phyloP scores from a whole-genome alignment of 2,888 invertebrate species.

The Ischnus inquisitorius region DNA sequence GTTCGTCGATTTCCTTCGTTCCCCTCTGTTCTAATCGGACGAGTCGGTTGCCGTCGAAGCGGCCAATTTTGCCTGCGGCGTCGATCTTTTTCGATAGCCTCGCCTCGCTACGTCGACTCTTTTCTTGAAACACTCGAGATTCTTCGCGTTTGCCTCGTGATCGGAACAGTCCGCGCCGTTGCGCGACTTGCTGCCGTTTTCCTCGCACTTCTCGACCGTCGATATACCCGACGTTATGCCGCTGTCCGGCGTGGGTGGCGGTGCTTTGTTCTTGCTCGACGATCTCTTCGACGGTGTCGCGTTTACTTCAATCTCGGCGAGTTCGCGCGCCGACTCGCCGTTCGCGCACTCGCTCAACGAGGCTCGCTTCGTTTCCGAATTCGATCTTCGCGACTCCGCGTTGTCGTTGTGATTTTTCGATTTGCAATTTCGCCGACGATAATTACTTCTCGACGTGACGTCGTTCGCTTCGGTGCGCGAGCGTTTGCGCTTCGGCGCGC shows the following conservation, averaged over 20 bases:
- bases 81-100: conserved; percentile 77
- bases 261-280: conserved; percentile 68
- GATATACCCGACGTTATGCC: conserved; percentile 83
- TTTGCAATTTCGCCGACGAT: conserved; percentile 74
- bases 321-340: conserved; percentile 62
- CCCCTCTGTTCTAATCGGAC: conserved; percentile 76
- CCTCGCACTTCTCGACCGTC: conserved; percentile 77
- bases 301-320: conserved; percentile 11
- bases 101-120: conserved; percentile 80
- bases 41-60: conserved; percentile 76
- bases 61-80: conserved; percentile 63
- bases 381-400: conserved; percentile 63
- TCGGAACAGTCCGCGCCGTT: conserved; percentile 78
- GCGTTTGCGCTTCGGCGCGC: conserved; percentile 72
- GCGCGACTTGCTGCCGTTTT: conserved; percentile 64
- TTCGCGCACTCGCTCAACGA: conserved; percentile 69
- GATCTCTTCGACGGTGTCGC: conserved; percentile 70
- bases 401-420: conserved; percentile 47
- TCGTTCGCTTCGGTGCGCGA: conserved; percentile 74
- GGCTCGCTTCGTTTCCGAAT: conserved; percentile 62
- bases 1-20: neutral
- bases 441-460: conserved; percentile 68
- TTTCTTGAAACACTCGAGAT: conserved; percentile 79
- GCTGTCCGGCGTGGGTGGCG: conserved; percentile 81
- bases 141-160: conserved; percentile 75